Base-by-base conservation (phyloP, 1,140 invertebrate species). In the Drosophila nigromelanica region DNA sequence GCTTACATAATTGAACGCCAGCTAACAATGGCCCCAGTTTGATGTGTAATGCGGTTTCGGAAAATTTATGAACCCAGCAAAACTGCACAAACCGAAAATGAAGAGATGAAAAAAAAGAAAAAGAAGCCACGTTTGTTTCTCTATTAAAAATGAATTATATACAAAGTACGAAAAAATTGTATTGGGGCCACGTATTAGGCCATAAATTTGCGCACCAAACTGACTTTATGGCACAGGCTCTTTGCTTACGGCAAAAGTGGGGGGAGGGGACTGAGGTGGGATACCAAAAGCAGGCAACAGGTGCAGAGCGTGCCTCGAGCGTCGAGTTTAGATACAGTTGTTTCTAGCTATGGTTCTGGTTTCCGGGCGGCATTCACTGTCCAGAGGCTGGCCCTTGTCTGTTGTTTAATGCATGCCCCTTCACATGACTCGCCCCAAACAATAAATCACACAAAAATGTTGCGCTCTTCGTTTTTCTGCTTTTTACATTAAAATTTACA, bases 91-190 rank as follows among this genome's bases (percentile, higher is more conserved):
- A 30, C 1, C 40, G 18, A 12, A 18, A 48, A 30, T 7, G 24
- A 24, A 40, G 5, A 24, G 14, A 24, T 50, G 12, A 47, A 10
- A 63, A 56, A 51, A 64, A 33, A 27, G 11, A 12, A 56, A 61
- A 48, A 60, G 64, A 86, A 86, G 75, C 61, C 58, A 74, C 68
- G 71, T 69, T 85, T 81, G 75, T 76, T 74, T 89, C 83, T 89
- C 79, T 87, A 87, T 87, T 87, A 87, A 87, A 89, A 73, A 87
- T 87, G 86, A 87, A 87, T 87, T 87, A 87, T 87, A 89, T 74
- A 78, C 81, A 68, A 60, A 63, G 45, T 48, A 66, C 48, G 50
- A 47, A 86, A 72, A 87, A 76, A 82, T 73, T 82, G 51, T 78
- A 76, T 89, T 67, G 77, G 52, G 76, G 71, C 70, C 82, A 78